phyloP scores from a whole-genome alignment of 2,888 invertebrate species.

The Xylocampa areola region DNA sequence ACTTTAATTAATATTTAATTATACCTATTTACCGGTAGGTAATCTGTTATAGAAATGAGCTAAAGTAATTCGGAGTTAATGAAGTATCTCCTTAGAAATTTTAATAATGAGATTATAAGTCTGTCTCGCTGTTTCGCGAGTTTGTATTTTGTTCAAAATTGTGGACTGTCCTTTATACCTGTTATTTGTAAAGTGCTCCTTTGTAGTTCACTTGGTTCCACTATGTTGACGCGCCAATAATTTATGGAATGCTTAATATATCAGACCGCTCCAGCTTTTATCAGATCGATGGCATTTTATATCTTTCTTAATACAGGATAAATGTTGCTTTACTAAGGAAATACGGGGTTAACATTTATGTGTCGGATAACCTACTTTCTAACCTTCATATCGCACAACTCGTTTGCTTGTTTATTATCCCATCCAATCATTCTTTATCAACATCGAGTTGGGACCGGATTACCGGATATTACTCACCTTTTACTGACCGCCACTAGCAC shows the following conservation, averaged over 20 bases:
- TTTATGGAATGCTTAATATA: slow-evolving; percentile 26
- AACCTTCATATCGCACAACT: slow-evolving; percentile 5
- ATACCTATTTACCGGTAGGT: slow-evolving; percentile 28
- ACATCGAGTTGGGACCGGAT: neutral
- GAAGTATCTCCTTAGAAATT: slow-evolving; percentile 16
- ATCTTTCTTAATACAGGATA: slow-evolving; percentile 7
- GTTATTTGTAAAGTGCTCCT: neutral
- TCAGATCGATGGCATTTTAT: neutral
- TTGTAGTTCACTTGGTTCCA: slow-evolving; percentile 4
- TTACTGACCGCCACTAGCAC: slow-evolving; percentile 2
- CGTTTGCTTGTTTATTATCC: slow-evolving; percentile 4
- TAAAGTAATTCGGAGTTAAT: slow-evolving; percentile 31
- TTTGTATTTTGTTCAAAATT: slow-evolving; percentile 12
- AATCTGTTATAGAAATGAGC: slow-evolving; percentile 26
- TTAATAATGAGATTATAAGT: slow-evolving; percentile 25
- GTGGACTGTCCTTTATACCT: neutral
- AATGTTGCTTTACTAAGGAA: too few relatives aligned
- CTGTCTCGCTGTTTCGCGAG: neutral
- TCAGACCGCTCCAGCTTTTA: slow-evolving; percentile 1
- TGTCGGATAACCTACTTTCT: slow-evolving; percentile 7
- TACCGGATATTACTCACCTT: neutral
- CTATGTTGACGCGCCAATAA: neutral
- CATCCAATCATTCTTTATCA: slow-evolving; percentile 16
- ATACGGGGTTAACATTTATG: neutral
- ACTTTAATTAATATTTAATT: slow-evolving; percentile 52